A percentile compares a stretch with the other conserved stretches of the same genome.
phyloP scores from a whole-genome alignment of 2,113 vertebrate species.

The Mungos mungo region DNA sequence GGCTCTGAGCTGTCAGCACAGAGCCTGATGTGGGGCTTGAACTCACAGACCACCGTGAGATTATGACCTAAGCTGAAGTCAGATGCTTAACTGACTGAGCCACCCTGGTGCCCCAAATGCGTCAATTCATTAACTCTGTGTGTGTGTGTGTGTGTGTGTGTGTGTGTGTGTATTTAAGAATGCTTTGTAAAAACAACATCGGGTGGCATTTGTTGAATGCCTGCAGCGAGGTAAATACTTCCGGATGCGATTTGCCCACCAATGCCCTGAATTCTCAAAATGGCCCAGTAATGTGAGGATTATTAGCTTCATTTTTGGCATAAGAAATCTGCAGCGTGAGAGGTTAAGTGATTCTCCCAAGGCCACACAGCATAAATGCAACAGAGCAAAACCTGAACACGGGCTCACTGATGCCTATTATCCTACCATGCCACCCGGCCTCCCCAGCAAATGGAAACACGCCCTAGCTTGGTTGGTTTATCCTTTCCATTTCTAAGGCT shows the following conservation, averaged over 20 bases:
- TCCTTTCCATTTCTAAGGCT: neutral
- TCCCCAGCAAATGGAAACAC: neutral
- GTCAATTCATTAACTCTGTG: neutral
- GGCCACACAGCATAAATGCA: neutral
- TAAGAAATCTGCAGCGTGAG: neutral
- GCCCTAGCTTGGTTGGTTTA: neutral
- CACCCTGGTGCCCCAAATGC: neutral
- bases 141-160: neutral
- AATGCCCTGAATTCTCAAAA: constrained; percentile 7
- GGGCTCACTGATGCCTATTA: neutral
- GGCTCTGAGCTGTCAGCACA: no score
- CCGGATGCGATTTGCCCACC: neutral
- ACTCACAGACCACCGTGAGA: no score
- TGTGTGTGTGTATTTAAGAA: neutral
- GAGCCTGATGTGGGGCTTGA: no score
- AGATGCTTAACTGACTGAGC: no score
- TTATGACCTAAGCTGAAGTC: no score
- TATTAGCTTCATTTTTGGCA: neutral
- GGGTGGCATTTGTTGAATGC: neutral
- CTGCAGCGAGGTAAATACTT: neutral
- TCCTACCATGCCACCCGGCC: neutral
- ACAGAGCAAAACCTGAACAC: neutral
- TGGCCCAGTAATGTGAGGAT: neutral
- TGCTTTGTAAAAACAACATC: neutral
- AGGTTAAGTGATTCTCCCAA: neutral